Evolutionary conservation across 1,140 invertebrate species (phyloP).

Genomic region (Coelopa frigida): DNA sequence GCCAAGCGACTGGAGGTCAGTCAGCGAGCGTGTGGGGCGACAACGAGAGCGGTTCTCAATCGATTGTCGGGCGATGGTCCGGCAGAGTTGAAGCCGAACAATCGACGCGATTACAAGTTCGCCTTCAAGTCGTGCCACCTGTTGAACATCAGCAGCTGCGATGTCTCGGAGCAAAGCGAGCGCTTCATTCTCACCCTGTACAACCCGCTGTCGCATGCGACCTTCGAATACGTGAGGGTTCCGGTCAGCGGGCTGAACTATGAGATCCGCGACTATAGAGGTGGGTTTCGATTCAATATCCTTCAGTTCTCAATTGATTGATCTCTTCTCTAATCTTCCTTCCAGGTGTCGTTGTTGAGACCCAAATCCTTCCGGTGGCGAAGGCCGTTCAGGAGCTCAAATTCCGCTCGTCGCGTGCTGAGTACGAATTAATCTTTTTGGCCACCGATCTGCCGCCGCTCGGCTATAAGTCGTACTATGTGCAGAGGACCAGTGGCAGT

Average conservation of each 20-base stretch:
- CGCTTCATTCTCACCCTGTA: constrained; percentile 66
- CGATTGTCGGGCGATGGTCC: constrained; percentile 18
- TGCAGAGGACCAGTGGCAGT: constrained; percentile 31
- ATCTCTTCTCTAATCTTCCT: background rate
- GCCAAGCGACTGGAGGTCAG: constrained; percentile 52
- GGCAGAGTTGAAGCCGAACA: background rate
- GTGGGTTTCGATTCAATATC: constrained; percentile 23
- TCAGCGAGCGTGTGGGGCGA: constrained; percentile 26
- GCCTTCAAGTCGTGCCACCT: constrained; percentile 54
- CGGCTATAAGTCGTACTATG: constrained; percentile 57
- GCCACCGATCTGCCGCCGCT: constrained; percentile 57
- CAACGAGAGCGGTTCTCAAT: constrained; percentile 27
- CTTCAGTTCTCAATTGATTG: background rate
- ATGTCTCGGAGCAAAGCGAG: constrained; percentile 54
- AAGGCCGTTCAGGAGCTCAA: constrained; percentile 53
- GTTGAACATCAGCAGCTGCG: constrained; percentile 60
- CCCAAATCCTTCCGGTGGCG: constrained; percentile 59
- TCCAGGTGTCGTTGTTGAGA: constrained; percentile 19
- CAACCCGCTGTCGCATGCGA: constrained; percentile 68
- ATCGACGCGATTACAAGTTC: constrained; percentile 5
- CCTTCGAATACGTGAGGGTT: constrained; percentile 59
- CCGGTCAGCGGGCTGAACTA: constrained; percentile 60
- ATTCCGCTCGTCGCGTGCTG: constrained; percentile 54
- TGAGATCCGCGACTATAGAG: constrained; percentile 53
- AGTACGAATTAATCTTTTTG: constrained; percentile 59